A percentile compares a stretch with the other conserved stretches of the same genome.
These are phyloP conservation scores for Osmoderma eremita DNA, from an alignment of 2,888 invertebrate genomes.

Conservation along the genomic window DNA sequence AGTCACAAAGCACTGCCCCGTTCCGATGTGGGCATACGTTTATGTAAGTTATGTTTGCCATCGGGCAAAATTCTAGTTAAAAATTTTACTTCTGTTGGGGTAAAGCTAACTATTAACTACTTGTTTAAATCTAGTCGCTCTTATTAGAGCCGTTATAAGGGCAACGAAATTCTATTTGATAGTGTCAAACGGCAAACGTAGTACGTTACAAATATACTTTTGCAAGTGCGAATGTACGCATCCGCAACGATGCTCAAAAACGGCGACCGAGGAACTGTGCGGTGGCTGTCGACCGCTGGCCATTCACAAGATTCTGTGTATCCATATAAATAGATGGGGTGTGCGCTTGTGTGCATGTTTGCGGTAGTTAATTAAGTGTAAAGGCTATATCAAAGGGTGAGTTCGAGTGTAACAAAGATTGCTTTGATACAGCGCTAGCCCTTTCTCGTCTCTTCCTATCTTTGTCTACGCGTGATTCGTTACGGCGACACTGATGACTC, in stretches of 20 bases:
- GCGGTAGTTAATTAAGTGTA: slow-evolving; percentile 50
- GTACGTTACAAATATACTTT: too few relatives aligned
- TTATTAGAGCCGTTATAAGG: too few relatives aligned
- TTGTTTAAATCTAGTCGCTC: too few relatives aligned
- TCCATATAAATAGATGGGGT: slow-evolving; percentile 24
- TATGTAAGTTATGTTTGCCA: too few relatives aligned
- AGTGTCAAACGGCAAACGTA: too few relatives aligned
- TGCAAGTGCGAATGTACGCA: too few relatives aligned
- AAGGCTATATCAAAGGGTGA: slow-evolving; percentile 51
- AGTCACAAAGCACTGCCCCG: too few relatives aligned
- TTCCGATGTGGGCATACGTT: too few relatives aligned
- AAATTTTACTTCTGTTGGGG: too few relatives aligned
- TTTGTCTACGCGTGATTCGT: slow-evolving; percentile 50
- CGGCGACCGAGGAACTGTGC: slow-evolving; percentile 14
- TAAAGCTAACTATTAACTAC: too few relatives aligned
- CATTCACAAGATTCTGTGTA: slow-evolving; percentile 26
- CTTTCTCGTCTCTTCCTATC: slow-evolving; percentile 45
- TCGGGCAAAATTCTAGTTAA: too few relatives aligned
- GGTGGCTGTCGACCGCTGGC: slow-evolving; percentile 24
- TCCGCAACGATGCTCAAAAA: slow-evolving; percentile 2
- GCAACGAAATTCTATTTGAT: too few relatives aligned
- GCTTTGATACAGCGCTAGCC: slow-evolving; percentile 38
- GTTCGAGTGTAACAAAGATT: slow-evolving; percentile 52
- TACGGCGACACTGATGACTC: slow-evolving; percentile 19
- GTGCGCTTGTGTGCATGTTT: slow-evolving; percentile 39